A percentile compares a stretch with the other conserved stretches of the same genome.
Conservation (phyloP, 2,888 invertebrate genomes). For the Amphipoea lucens region DNA sequence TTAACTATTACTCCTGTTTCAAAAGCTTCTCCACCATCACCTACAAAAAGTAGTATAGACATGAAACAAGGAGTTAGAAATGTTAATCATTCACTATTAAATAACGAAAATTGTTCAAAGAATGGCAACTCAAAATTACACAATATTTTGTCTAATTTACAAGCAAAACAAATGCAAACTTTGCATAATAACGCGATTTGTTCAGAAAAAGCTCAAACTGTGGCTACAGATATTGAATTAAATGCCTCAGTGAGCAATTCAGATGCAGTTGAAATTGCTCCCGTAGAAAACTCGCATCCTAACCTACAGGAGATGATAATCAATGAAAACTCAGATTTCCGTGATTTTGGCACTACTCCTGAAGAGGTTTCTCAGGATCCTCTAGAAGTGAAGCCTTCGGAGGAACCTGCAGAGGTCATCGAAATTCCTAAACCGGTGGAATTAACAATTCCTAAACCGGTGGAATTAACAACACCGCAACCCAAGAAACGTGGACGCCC, state of each 20-base stretch:
- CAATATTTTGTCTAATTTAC: conserved; percentile 86
- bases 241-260: conserved; percentile 83
- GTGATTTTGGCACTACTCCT: conserved; percentile 77
- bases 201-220: conserved; percentile 76
- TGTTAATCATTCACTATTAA: conserved; percentile 81
- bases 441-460: conserved; percentile 76
- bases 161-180: conserved; percentile 84
- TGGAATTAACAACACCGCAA: conserved; percentile 84
- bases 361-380: conserved; percentile 87
- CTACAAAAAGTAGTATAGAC: conserved; percentile 75
- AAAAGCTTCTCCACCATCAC: conserved; percentile 76
- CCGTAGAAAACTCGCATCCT: conserved; percentile 78
- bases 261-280: conserved; percentile 77
- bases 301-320: conserved; percentile 85
- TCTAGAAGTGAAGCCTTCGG: conserved; percentile 80
- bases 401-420: conserved; percentile 67
- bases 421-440: conserved; percentile 74
- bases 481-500: conserved; percentile 88
- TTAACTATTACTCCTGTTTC: conserved; percentile 82
- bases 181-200: conserved; percentile 79
- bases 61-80: conserved; percentile 76
- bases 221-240: conserved; percentile 79
- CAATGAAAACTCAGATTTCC: conserved; percentile 86
- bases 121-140: conserved; percentile 89
- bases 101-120: conserved; percentile 87